Evolutionary conservation across 1,140 invertebrate species (phyloP).

Genomic region (Aphis gossypii): DNA sequence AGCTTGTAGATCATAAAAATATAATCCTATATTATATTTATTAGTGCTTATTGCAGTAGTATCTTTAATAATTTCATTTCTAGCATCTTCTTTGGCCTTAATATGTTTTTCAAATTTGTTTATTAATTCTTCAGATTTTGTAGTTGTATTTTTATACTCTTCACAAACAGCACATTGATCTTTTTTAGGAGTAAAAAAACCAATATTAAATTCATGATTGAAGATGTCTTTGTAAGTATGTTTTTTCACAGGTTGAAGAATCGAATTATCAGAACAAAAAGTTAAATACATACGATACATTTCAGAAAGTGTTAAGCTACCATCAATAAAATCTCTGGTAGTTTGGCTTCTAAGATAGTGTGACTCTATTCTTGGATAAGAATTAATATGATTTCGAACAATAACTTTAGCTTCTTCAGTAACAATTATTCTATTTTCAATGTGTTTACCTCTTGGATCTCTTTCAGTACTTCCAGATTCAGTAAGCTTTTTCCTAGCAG

Average conservation of each 20-base stretch:
- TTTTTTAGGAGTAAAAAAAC: not conserved
- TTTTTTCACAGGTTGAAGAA: not conserved
- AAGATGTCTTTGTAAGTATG: not conserved
- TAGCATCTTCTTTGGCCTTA: not conserved
- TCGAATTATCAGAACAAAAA: not conserved
- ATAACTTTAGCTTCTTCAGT: not conserved
- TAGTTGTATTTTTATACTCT: not conserved
- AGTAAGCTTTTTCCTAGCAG: conserved; percentile 20
- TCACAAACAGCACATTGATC: conserved; percentile 6
- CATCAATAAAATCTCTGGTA: conserved; percentile 10
- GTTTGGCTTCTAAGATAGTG: conserved; percentile 4
- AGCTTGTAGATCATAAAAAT: conserved; percentile 20
- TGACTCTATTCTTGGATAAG: not conserved
- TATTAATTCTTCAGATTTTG: not conserved
- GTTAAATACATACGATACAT: not conserved
- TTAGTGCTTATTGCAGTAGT: not conserved
- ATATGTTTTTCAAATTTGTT: conserved; percentile 15
- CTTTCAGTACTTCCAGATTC: conserved; percentile 4
- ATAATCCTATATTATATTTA: not conserved
- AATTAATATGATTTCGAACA: conserved; percentile 29
- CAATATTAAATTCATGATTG: conserved; percentile 24
- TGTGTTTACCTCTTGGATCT: not conserved
- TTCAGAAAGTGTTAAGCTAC: not conserved
- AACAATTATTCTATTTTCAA: not conserved
- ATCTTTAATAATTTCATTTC: conserved; percentile 29